Evolutionary conservation across 2,888 invertebrate genomes (phyloP).

Genomic region (Parnassius orleans): DNA sequence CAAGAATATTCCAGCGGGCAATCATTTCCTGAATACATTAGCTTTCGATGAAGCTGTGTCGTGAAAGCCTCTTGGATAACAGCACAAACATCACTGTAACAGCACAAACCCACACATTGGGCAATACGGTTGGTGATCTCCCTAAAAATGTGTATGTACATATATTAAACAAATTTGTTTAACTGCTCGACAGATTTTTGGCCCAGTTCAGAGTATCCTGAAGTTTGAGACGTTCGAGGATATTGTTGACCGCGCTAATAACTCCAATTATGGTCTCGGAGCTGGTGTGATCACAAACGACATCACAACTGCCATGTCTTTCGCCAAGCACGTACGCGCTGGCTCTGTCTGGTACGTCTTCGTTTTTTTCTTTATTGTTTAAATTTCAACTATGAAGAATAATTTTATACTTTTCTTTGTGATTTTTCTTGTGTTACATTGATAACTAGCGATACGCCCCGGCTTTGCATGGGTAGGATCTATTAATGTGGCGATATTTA

Average conservation of each 20-base stretch:
- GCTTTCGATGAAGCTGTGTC: too few relatives aligned
- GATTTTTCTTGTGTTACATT: not conserved
- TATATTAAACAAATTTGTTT: not conserved
- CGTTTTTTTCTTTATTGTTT: not conserved
- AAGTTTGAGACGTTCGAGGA: constrained; percentile 91
- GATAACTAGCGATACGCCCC: not conserved
- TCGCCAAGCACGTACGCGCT: constrained; percentile 88
- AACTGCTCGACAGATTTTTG: constrained; percentile 86
- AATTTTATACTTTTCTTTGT: not conserved
- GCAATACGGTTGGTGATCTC: too few relatives aligned
- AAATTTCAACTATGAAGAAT: too few relatives aligned
- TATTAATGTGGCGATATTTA: too few relatives aligned
- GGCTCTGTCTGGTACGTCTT: constrained; percentile 87
- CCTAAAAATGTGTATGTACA: not conserved
- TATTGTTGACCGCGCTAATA: constrained; percentile 91
- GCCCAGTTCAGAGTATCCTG: constrained; percentile 93
- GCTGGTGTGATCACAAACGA: constrained; percentile 93
- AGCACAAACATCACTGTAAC: too few relatives aligned
- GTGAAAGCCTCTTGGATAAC: too few relatives aligned
- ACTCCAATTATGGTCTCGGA: constrained; percentile 91
- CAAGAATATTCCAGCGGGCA: too few relatives aligned
- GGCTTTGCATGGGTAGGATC: too few relatives aligned
- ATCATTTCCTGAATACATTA: too few relatives aligned
- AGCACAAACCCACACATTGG: too few relatives aligned
- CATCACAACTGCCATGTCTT: constrained; percentile 87